Evolutionary conservation across 2,113 vertebrate species (phyloP).

Genomic region (Poeciliopsis turrubarensis): DNA sequence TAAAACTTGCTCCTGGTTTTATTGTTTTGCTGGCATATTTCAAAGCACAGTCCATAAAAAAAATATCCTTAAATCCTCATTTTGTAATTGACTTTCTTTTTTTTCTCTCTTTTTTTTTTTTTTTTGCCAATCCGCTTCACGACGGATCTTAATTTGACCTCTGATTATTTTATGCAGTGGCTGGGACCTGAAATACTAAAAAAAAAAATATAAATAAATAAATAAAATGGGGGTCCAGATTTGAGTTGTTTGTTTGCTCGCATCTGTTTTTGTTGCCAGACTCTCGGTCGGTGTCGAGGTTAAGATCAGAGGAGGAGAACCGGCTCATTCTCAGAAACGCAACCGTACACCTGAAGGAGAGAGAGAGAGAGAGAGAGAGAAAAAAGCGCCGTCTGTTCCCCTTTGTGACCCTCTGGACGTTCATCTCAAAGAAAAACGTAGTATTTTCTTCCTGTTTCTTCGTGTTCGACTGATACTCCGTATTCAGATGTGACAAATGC

Average conservation of each 20-base stretch:
- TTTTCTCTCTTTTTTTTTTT: too few relatives aligned
- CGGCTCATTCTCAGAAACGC: not conserved
- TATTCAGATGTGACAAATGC: too few relatives aligned
- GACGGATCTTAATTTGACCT: not conserved
- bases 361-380: too few relatives aligned
- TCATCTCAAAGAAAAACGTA: not conserved
- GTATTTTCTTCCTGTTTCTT: not conserved
- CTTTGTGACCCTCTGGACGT: not conserved
- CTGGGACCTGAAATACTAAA: not conserved
- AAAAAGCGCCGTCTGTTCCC: not conserved
- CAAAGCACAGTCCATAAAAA: not conserved
- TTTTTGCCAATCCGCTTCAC: too few relatives aligned
- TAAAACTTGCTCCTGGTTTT: constrained; percentile 26
- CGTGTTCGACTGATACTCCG: too few relatives aligned
- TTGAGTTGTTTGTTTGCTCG: not conserved
- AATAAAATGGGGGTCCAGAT: not conserved
- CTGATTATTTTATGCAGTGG: not conserved
- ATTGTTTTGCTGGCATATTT: constrained; percentile 23
- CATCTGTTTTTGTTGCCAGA: too few relatives aligned
- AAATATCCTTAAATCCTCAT: not conserved
- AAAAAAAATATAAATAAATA: not conserved
- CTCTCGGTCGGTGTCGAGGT: not conserved
- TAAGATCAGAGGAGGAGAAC: too few relatives aligned
- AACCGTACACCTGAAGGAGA: not conserved
- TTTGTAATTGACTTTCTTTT: not conserved